Evolutionary conservation across 2,113 vertebrate species (phyloP).

Genomic region (Eudorcas thomsonii): DNA sequence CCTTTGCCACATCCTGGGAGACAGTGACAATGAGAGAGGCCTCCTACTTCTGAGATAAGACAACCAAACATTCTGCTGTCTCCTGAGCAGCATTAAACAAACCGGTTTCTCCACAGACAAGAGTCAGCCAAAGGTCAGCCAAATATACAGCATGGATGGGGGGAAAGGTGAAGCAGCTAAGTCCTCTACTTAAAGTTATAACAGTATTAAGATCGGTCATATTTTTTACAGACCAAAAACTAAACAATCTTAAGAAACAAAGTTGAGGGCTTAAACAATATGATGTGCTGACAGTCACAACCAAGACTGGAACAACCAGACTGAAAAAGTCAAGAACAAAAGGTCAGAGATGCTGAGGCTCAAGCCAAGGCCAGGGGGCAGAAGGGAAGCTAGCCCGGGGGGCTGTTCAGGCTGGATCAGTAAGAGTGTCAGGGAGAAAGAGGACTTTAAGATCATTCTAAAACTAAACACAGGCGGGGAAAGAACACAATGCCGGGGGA

Average conservation of each 20-base stretch:
- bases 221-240: background rate
- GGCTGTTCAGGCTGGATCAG: background rate
- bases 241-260: background rate
- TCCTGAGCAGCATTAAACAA: background rate
- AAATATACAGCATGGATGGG: background rate
- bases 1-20: background rate
- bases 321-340: background rate
- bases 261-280: background rate
- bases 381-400: background rate
- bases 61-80: background rate
- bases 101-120: background rate
- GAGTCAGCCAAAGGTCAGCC: background rate
- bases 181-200: background rate
- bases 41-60: background rate
- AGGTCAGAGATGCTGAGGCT: background rate
- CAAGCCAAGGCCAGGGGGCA: background rate
- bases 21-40: background rate
- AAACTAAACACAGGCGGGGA: background rate
- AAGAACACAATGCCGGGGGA: background rate
- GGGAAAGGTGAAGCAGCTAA: background rate
- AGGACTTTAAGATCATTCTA: background rate
- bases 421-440: background rate
- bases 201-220: background rate
- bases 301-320: background rate
- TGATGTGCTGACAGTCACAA: background rate